Evolutionary conservation across 2,797 vertebrate species (phyloP), one percentile per base, ranked within the genome.

Genomic region (Melanogrammus aeglefinus): DNA sequence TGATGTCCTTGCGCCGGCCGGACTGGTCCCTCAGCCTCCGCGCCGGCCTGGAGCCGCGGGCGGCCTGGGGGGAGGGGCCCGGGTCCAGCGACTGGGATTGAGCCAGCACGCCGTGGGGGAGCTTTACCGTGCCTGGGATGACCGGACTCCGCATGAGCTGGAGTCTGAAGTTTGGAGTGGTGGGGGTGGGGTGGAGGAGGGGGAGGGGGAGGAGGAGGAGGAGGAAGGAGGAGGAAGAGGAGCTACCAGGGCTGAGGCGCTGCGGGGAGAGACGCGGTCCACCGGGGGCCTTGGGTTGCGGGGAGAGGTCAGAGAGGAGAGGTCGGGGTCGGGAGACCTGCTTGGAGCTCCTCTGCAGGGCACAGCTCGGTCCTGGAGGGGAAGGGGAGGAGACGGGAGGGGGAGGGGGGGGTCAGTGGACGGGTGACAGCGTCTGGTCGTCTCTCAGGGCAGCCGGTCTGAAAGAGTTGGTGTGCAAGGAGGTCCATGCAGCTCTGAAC

Each of bases 71-170:
- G 35, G 36, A n/a, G n/a, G 24, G 21, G 72, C 72, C 38, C 9
- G 66, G 69, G 82, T 72, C 74, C 72, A 16, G 18, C 66, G 69
- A 27, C 0, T 41, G 3, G 8, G 83, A 21, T 72, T 84, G 84
- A 69, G 90, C 75, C 27, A 77, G 78, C 79, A 97, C 79, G 27
- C 96, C 96, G 0, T 89, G 93, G 0, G 96, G 96, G 79, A 97
- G 94, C 81, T 95, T 96, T 71, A 97, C 93, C 0, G 97, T 97
- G 86, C 92, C 85, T 72, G 96, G 96, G 89, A 96, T 95, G 90
- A 98, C 63, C 4, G 97, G 96, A 72, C 88, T 94, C 79, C 95
- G 95, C 24, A 94, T 94, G 70, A 94, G 93, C 86, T 89, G 95
- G 77, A 90, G 86, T 83, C 95, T 93, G 39, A 87, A 86, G 38